Evolutionary conservation across 1,140 invertebrate genomes (phyloP).

Genomic region (Heterodera schachtii): DNA sequence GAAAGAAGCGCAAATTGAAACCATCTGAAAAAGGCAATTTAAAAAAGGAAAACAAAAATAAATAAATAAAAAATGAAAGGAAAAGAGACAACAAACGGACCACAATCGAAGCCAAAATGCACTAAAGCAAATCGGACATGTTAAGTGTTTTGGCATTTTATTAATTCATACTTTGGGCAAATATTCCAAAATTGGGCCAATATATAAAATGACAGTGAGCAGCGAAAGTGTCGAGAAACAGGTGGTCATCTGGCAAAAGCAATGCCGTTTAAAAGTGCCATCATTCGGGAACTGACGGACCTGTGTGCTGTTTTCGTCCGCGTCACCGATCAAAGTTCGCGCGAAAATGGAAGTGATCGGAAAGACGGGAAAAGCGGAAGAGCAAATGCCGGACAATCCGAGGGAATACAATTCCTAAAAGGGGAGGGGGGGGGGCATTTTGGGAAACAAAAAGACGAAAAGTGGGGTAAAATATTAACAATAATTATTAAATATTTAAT

Average conservation of each 20-base stretch:
- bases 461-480: no score
- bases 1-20: slow-evolving; percentile 54
- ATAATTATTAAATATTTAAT: background rate
- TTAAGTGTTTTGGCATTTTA: background rate
- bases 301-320: slow-evolving; percentile 60
- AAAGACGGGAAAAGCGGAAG: slow-evolving; percentile 64
- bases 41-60: background rate
- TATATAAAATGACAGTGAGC: slow-evolving; percentile 58
- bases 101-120: slow-evolving; percentile 61
- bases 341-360: slow-evolving; percentile 65
- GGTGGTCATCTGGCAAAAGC: slow-evolving; percentile 51
- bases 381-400: slow-evolving; percentile 60
- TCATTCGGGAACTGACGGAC: slow-evolving; percentile 19
- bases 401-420: slow-evolving; percentile 60
- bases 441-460: slow-evolving; percentile 9
- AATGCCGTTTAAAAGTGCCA: background rate
- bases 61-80: no score
- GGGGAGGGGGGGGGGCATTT: background rate
- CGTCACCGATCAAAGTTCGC: slow-evolving; percentile 57
- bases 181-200: slow-evolving; percentile 60
- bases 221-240: slow-evolving; percentile 60
- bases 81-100: slow-evolving; percentile 16
- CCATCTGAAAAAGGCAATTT: slow-evolving; percentile 26
- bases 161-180: slow-evolving; percentile 52
- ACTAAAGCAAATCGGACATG: slow-evolving; percentile 43